A percentile compares a stretch with the other conserved stretches of the same genome.
Conservation (phyloP, 1,140 invertebrate species). For the Venustaconcha ellipsiformis region DNA sequence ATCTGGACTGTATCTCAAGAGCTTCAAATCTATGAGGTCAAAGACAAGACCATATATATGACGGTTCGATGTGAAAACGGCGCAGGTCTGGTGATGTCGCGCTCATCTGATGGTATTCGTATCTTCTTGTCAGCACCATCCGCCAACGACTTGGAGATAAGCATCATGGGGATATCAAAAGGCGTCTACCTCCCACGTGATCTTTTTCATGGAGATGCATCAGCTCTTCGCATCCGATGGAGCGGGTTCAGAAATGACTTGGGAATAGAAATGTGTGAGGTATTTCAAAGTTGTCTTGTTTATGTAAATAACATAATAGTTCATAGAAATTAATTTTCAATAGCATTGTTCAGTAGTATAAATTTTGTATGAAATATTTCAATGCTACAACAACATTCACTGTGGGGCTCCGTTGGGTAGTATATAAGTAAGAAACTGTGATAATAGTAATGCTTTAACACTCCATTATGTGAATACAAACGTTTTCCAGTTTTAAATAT, state of each 20-base stretch:
- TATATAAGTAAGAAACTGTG: not conserved
- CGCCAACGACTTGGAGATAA: not conserved
- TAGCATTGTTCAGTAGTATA: not conserved
- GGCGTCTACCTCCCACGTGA: constrained; percentile 7
- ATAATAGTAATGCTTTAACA: not conserved
- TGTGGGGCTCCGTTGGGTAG: not conserved
- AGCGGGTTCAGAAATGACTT: constrained; percentile 12
- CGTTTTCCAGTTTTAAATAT: too few relatives aligned
- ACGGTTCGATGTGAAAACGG: constrained; percentile 17
- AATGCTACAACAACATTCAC: not conserved
- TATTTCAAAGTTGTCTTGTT: constrained; percentile 1
- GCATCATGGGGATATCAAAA: not conserved
- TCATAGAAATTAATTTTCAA: not conserved
- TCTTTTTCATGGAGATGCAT: constrained; percentile 9
- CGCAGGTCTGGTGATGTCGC: constrained; percentile 1
- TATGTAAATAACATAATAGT: not conserved
- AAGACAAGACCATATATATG: constrained; percentile 1
- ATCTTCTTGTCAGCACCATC: not conserved
- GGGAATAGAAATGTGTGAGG: constrained; percentile 18
- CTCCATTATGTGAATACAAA: too few relatives aligned
- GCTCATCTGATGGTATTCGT: constrained; percentile 8
- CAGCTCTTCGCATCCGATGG: constrained; percentile 17
- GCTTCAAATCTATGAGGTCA: not conserved
- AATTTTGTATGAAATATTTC: not conserved
- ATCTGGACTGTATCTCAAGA: not conserved